Evolutionary conservation across 2,888 invertebrate species (phyloP).

Genomic region (Mythimna impura): DNA sequence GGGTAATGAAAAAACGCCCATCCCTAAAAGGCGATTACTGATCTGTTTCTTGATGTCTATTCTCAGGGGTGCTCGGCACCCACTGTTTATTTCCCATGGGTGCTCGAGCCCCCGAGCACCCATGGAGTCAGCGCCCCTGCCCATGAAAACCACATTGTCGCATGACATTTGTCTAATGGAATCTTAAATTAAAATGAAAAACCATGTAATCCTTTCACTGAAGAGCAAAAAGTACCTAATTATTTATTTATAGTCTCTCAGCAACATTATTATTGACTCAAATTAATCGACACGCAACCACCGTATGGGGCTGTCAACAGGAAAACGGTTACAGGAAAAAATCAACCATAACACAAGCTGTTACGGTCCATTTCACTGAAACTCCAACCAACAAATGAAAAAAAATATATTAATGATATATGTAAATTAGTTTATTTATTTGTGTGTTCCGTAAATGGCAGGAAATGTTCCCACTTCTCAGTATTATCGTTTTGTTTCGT

Average conservation of each 20-base stretch:
- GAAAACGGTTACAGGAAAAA: background rate
- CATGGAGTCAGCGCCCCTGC: no score
- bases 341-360: background rate
- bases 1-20: no score
- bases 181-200: background rate
- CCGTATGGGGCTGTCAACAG: conserved; percentile 31
- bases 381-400: conserved; percentile 1
- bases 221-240: background rate
- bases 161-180: no score
- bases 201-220: background rate
- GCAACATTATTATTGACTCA: conserved; percentile 35
- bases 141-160: no score
- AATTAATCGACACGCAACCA: conserved; percentile 54
- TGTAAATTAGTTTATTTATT: conserved; percentile 45
- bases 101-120: no score
- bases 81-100: no score
- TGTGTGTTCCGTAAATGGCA: conserved; percentile 19
- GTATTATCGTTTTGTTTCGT: conserved; percentile 23
- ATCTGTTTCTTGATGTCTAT: no score
- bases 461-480: conserved; percentile 13
- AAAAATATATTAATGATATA: conserved; percentile 35
- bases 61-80: no score
- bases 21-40: no score
- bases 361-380: conserved; percentile 19
- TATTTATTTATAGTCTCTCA: conserved; percentile 24